phyloP scores from a whole-genome alignment of 1,140 invertebrate species.

The Drosophila auraria region DNA sequence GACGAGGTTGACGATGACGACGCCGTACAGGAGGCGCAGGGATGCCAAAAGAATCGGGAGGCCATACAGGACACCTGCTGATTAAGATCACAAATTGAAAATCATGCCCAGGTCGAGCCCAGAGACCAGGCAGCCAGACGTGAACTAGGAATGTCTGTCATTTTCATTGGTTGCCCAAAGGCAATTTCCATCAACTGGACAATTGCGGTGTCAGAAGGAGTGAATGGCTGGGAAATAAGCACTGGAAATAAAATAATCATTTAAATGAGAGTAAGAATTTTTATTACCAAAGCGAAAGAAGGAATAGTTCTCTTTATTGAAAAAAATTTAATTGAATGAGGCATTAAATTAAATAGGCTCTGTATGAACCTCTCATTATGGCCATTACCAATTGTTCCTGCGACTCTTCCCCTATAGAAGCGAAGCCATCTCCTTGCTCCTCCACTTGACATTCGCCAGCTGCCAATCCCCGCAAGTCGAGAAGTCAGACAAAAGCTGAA shows the following conservation, averaged over 20 bases:
- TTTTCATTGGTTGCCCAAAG: slow-evolving; percentile 42
- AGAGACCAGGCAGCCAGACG: slow-evolving; percentile 7
- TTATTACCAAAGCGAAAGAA: not conserved
- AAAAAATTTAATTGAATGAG: too few species aligned
- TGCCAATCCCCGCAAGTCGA: slow-evolving; percentile 20
- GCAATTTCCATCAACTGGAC: slow-evolving; percentile 34
- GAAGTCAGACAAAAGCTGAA: slow-evolving; percentile 35
- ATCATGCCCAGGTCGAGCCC: slow-evolving; percentile 49
- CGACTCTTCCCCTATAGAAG: not conserved
- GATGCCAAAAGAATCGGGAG: not conserved
- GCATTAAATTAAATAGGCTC: not conserved
- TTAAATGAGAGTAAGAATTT: not conserved
- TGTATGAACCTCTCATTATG: not conserved
- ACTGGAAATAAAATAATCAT: not conserved
- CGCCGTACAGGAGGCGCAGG: slow-evolving; percentile 36
- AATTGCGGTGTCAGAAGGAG: slow-evolving; percentile 4
- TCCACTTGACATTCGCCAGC: slow-evolving; percentile 11
- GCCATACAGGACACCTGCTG: slow-evolving; percentile 78
- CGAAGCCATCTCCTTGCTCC: not conserved
- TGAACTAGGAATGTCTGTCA: slow-evolving; percentile 40
- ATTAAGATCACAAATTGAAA: slow-evolving; percentile 85
- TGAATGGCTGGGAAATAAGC: not conserved
- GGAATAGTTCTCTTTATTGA: not conserved
- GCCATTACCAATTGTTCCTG: not conserved
- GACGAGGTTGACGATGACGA: slow-evolving; percentile 54